Percentiles rank a stretch among this genome's conserved stretches.
These are phyloP conservation scores for Mesitornis unicolor DNA, from an alignment of 2,113 vertebrate species.

Conservation along the genomic window DNA sequence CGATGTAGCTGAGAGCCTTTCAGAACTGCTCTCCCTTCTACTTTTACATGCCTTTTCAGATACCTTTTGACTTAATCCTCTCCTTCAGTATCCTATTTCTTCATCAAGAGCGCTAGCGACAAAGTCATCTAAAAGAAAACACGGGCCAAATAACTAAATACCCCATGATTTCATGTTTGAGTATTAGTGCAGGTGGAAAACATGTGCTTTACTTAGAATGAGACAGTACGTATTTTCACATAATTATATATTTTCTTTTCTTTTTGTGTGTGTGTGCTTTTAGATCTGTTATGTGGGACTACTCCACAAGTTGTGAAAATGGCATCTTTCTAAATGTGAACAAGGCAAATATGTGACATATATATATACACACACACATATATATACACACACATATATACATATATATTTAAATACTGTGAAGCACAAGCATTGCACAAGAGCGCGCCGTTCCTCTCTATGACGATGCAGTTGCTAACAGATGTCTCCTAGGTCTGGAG, in stretches of 20 bases:
- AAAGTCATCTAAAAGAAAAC: not conserved
- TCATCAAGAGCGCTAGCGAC: not conserved
- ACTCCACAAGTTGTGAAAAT: not conserved
- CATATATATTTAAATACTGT: too few species aligned
- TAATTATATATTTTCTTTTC: not conserved
- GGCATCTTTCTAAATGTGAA: not conserved
- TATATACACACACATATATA: too few species aligned
- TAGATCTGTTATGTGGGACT: not conserved
- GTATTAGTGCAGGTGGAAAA: not conserved
- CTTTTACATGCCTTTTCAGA: not conserved
- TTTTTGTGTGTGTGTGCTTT: not conserved
- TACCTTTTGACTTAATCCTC: not conserved
- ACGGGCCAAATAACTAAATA: not conserved
- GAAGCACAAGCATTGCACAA: not conserved
- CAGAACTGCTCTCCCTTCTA: not conserved
- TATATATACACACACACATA: too few species aligned
- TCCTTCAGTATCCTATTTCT: not conserved
- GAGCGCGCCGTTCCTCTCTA: not conserved
- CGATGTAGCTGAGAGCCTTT: not conserved
- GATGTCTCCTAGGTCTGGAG: not conserved
- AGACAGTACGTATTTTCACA: not conserved
- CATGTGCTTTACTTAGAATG: not conserved
- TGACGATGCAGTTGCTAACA: not conserved
- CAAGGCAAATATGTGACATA: not conserved
- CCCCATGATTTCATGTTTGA: not conserved